Evolutionary conservation across 2,888 invertebrate species (phyloP).

Genomic region (Micropterix aruncella): DNA sequence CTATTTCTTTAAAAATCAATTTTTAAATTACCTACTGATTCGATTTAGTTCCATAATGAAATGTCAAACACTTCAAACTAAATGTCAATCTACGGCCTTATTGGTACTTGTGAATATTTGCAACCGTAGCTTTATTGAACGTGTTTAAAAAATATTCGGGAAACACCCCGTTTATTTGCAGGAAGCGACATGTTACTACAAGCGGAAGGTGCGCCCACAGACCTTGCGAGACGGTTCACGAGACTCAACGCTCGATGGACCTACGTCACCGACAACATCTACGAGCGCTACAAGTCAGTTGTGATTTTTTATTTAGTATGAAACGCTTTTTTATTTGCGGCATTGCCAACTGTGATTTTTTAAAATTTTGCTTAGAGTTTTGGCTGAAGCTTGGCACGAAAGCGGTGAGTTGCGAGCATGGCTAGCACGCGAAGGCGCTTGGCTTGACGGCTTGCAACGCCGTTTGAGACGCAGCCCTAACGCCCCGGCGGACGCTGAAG

Average conservation of each 20-base stretch:
- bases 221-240: slow-evolving; percentile 50
- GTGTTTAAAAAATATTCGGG: no score
- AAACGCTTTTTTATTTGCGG: neutral
- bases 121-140: no score
- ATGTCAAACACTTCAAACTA: no score
- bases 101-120: no score
- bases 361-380: slow-evolving; percentile 21
- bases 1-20: no score
- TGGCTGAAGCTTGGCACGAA: slow-evolving; percentile 64
- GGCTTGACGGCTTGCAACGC: slow-evolving; percentile 68
- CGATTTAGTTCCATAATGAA: no score
- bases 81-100: no score
- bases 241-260: slow-evolving; percentile 60
- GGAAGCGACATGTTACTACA: slow-evolving; percentile 49
- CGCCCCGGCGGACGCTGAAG: slow-evolving; percentile 76
- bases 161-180: no score
- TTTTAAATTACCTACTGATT: no score
- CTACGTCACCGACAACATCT: slow-evolving; percentile 51
- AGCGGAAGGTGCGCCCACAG: slow-evolving; percentile 41
- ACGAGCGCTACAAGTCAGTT: slow-evolving; percentile 46
- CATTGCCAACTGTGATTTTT: no score
- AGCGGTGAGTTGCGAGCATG: slow-evolving; percentile 66
- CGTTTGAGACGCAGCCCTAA: slow-evolving; percentile 55
- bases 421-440: slow-evolving; percentile 63
- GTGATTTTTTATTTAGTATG: neutral